Base-by-base conservation (phyloP, 1,140 invertebrate genomes). In the Antheraea mylitta region DNA sequence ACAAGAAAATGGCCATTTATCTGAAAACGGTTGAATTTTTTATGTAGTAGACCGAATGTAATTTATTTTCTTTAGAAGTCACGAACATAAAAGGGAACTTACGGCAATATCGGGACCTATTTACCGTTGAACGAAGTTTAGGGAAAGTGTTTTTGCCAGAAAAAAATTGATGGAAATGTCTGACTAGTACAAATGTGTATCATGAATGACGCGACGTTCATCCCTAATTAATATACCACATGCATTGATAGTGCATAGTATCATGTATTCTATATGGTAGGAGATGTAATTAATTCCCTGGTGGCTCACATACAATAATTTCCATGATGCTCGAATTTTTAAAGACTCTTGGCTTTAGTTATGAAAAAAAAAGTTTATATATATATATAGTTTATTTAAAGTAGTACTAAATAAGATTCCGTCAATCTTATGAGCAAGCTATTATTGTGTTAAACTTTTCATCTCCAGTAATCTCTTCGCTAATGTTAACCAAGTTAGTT, bases 1-100 rank as follows among this genome's bases (percentile, higher is more conserved):
- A 53, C 45, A 53, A 53, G 16, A 53, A 53, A 13, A 53, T 53
- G 1, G 45, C 45, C 45, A n/a, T 53, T 53, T 53, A 53, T 53
- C 45, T 13, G 16, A 53, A 53, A 53, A 53, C 45, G 10, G 11
- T 16, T 53, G 45, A 53, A 16, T 53, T 53, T 53, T 53, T 53
- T 53, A 53, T 16, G 45, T 2, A 53, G 45, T 53, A 53, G 45
- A 53, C 45, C 45, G 6, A 53, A 13, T 53, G 45, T 53, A 53
- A 53, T 53, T 53, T 53, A 53, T 53, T 53, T 53, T 53, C 45
- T 53, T 53, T 53, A 53, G 11, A 53, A 53, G 45, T 53, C 45
- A 53, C 45, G 45, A 53, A 53, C 45, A 16, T 53, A 16, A 53
- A 53, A 53, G 16, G 45, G 13, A 53, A 53, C 45, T 53, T 53